Evolutionary conservation across 1,140 invertebrate species (phyloP).

Genomic region (Melanaphis sacchari): DNA sequence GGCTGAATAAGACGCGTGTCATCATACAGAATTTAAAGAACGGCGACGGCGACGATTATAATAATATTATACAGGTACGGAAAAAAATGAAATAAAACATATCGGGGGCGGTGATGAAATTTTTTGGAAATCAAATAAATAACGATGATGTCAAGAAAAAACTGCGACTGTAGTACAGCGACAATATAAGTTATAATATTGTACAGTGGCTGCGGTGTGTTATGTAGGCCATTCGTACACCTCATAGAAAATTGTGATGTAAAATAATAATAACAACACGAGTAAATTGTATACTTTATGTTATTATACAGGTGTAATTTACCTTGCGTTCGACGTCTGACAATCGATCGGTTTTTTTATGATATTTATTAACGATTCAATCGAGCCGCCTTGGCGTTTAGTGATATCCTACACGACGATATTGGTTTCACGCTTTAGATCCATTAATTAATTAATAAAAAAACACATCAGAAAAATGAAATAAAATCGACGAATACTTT

Average conservation of each 20-base stretch:
- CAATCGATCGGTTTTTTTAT: slow-evolving; percentile 34
- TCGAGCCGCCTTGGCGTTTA: background rate
- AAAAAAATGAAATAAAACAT: slow-evolving; percentile 34
- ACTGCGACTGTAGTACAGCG: background rate
- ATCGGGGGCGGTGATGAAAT: slow-evolving; percentile 14
- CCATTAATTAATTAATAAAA: slow-evolving; percentile 32
- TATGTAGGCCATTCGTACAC: slow-evolving; percentile 49
- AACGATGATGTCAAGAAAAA: slow-evolving; percentile 14
- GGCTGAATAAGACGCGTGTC: slow-evolving; percentile 53
- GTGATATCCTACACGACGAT: background rate
- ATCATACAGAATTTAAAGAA: slow-evolving; percentile 52
- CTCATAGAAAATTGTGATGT: slow-evolving; percentile 13
- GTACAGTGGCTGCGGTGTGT: background rate
- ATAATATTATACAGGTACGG: background rate
- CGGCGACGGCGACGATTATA: slow-evolving; percentile 29
- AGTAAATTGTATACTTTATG: slow-evolving; percentile 28
- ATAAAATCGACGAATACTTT: background rate
- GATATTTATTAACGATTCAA: slow-evolving; percentile 33
- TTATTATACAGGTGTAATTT: slow-evolving; percentile 4
- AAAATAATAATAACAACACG: slow-evolving; percentile 6
- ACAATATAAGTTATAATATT: background rate
- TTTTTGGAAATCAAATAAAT: slow-evolving; percentile 22
- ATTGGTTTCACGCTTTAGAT: background rate
- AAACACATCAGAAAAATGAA: slow-evolving; percentile 13
- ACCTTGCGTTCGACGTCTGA: background rate